Evolutionary conservation across 2,888 invertebrate species (phyloP).

Genomic region (Tryphoninae sp.): DNA sequence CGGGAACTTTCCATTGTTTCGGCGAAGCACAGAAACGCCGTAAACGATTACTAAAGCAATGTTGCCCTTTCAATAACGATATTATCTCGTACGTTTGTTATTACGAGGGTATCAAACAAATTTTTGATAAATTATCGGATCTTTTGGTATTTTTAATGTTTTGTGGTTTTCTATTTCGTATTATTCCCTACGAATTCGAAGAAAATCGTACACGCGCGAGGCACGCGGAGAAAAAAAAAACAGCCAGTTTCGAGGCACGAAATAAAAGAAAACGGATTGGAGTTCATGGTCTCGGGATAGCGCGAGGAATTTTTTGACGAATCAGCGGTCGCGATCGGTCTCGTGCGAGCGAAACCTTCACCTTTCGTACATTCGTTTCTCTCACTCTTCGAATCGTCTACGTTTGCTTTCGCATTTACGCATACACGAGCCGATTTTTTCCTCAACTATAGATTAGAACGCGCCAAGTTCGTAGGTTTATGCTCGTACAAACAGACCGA

Average conservation of each 20-base stretch:
- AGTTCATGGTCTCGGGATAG: slow-evolving; percentile 15
- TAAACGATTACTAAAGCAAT: too few species aligned
- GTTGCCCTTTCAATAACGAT: too few species aligned
- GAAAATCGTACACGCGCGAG: neutral
- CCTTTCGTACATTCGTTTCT: slow-evolving; percentile 1
- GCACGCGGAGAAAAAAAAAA: neutral
- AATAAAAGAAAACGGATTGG: neutral
- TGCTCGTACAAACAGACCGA: neutral
- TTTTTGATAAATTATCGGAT: too few species aligned
- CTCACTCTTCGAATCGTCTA: neutral
- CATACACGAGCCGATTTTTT: neutral
- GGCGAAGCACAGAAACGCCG: too few species aligned
- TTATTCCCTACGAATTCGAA: neutral
- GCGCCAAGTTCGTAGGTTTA: neutral
- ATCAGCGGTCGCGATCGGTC: slow-evolving; percentile 39
- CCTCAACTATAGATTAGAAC: neutral
- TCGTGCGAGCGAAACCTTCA: slow-evolving; percentile 50
- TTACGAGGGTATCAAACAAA: too few species aligned
- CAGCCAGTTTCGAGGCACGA: slow-evolving; percentile 22
- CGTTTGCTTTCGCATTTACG: too few species aligned
- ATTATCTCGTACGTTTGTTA: too few species aligned
- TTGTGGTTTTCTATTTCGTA: too few species aligned
- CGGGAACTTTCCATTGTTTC: too few species aligned
- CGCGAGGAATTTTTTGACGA: slow-evolving; percentile 55
- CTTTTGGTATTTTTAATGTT: too few species aligned